Evolutionary conservation across 2,797 vertebrate genomes (phyloP).

Genomic region (Oryzias dopingdopingensis): DNA sequence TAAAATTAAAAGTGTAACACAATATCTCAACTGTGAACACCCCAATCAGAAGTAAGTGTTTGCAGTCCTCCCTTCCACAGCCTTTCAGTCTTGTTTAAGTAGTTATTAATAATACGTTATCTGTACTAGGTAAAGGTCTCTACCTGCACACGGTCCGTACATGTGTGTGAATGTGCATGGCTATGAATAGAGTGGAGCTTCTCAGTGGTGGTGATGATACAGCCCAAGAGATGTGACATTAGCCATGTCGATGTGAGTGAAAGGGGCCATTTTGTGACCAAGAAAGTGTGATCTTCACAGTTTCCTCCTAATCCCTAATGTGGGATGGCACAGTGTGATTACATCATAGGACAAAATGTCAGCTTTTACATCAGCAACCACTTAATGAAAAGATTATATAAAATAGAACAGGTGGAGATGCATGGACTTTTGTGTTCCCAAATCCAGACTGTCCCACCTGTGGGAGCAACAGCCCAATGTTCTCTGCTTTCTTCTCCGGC

Average conservation of each 20-base stretch:
- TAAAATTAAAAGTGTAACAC: too few relatives aligned
- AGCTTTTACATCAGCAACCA: neutral
- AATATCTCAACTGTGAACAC: too few relatives aligned
- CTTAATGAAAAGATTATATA: neutral
- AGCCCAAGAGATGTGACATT: slow-evolving; percentile 7
- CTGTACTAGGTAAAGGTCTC: slow-evolving; percentile 68
- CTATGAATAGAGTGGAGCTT: neutral
- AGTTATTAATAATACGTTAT: slow-evolving; percentile 75
- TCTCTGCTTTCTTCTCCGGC: neutral
- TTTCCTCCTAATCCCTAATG: neutral
- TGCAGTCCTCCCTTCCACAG: slow-evolving; percentile 64
- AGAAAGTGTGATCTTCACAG: slow-evolving; percentile 10
- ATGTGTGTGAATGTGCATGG: slow-evolving; percentile 13
- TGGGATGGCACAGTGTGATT: neutral
- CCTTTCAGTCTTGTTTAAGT: slow-evolving; percentile 60
- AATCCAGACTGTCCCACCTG: neutral
- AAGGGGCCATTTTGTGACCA: slow-evolving; percentile 6
- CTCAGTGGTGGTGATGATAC: slow-evolving; percentile 8
- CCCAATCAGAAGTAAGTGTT: too few relatives aligned
- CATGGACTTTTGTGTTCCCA: neutral
- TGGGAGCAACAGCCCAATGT: neutral
- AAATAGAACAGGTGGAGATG: neutral
- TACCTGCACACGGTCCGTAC: slow-evolving; percentile 28
- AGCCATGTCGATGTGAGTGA: neutral
- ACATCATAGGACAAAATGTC: neutral